These are phyloP conservation scores for Romanogobio albipinnatus DNA, from an alignment of 2,113 vertebrate species.

Conservation along the genomic window DNA sequence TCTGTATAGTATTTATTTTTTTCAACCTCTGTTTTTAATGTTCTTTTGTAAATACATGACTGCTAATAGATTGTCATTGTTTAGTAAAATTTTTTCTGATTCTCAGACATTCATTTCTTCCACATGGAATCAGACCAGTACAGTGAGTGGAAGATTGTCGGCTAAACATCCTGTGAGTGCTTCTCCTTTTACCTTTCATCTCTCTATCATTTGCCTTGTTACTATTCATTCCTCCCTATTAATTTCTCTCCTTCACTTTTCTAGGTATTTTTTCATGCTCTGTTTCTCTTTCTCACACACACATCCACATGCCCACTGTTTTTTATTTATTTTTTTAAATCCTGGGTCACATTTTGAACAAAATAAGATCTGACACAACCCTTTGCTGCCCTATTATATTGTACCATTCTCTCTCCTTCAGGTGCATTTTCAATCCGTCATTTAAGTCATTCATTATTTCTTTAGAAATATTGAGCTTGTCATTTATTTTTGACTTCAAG, in stretches of 20 bases:
- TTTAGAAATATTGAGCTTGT: slow-evolving; percentile 3
- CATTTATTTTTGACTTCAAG: background rate
- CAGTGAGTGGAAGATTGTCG: slow-evolving; percentile 87
- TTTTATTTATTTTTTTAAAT: background rate
- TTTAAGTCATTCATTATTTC: slow-evolving; percentile 7
- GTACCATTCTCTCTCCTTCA: background rate
- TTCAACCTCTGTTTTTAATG: background rate
- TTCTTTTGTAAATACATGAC: background rate
- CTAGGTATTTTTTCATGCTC: background rate
- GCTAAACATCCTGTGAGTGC: slow-evolving; percentile 88
- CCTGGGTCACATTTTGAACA: background rate
- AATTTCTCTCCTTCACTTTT: background rate
- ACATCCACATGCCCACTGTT: background rate
- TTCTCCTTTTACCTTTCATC: background rate
- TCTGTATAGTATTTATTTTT: background rate
- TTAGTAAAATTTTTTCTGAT: background rate
- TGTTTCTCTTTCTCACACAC: background rate
- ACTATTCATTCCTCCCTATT: background rate
- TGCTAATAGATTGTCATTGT: background rate
- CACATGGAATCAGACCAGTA: slow-evolving; percentile 82
- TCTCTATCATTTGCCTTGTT: background rate
- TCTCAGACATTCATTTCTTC: slow-evolving; percentile 72
- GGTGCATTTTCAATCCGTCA: background rate
- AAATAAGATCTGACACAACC: background rate
- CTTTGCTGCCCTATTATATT: background rate